Base-by-base conservation (phyloP, 1,140 invertebrate genomes). In the Bombyx mori region DNA sequence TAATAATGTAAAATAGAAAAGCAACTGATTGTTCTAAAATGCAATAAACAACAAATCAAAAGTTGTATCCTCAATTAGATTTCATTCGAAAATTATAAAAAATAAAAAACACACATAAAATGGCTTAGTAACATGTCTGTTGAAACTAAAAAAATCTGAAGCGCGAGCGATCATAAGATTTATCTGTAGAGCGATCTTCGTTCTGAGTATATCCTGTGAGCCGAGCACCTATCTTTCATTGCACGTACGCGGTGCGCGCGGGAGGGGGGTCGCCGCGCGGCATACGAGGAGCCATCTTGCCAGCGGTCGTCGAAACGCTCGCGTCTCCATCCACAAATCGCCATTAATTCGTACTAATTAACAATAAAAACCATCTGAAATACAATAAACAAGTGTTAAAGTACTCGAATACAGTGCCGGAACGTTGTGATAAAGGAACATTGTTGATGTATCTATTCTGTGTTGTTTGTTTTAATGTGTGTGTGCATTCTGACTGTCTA, bases 211-310 rank as follows among this genome's bases (percentile, higher is more conserved):
- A 66, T 56, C 70, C 53, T 61, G 83, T 81, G 69, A 63, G 68
- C 57, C 77, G 61, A 73, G 68, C 75, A 83, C 80, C 83, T 86
- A 85, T 85, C 82, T 86, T 86, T 86, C 83, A 86, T 83, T 85
- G 82, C 83, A 86, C 80, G 82, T 84, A 83, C 79, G 78, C 71
- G 73, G 68, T 71, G 71, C 59, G 79, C 68, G 77, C 68, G 77
- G 79, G 75, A 70, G 73, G 74, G 59, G 58, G 75, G 63, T 63
- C 71, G 70, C 73, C 71, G 81, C 75, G 77, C 77, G 79, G 77
- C 79, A 82, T 79, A 82, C 78, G 75, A 77, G 78, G 76, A 83
- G 83, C 83, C 83, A 86, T 86, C 83, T 86, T 86, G 83, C 80
- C 66, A 75, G 75, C 76, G 79, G 70, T 75, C 80, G 82, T 77